Evolutionary conservation across 2,888 invertebrate genomes (phyloP).

Genomic region (Lamellibrachia satsuma): DNA sequence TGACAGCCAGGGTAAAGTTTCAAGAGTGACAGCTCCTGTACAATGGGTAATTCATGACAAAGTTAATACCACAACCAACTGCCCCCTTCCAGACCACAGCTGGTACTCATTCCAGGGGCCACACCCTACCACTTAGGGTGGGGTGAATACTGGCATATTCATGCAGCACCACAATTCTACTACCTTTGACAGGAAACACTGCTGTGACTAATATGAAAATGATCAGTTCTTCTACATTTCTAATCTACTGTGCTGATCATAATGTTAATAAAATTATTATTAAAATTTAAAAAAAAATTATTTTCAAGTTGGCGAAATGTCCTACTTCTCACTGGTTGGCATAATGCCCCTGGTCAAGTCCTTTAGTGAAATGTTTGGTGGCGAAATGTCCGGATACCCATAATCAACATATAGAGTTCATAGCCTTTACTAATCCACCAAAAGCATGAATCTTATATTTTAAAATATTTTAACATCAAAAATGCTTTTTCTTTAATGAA

Average conservation of each 20-base stretch:
- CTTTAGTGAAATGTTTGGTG: too few relatives aligned
- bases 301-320: too few relatives aligned
- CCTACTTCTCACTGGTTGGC: too few relatives aligned
- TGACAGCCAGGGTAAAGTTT: neutral
- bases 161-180: neutral
- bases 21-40: neutral
- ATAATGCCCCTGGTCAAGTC: too few relatives aligned
- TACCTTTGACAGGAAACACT: neutral
- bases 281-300: too few relatives aligned
- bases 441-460: too few relatives aligned
- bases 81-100: neutral
- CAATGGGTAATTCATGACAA: neutral
- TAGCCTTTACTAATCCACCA: too few relatives aligned
- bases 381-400: too few relatives aligned
- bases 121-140: neutral
- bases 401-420: too few relatives aligned
- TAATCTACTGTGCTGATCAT: neutral
- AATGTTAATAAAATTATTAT: neutral
- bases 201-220: neutral
- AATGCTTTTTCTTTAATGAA: too few relatives aligned
- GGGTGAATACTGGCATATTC: slow-evolving; percentile 2
- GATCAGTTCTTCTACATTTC: neutral
- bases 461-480: too few relatives aligned
- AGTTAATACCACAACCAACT: slow-evolving; percentile 8
- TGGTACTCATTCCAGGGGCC: neutral